Evolutionary conservation across 2,888 invertebrate genomes (phyloP).

Genomic region (Campoplex nolae): DNA sequence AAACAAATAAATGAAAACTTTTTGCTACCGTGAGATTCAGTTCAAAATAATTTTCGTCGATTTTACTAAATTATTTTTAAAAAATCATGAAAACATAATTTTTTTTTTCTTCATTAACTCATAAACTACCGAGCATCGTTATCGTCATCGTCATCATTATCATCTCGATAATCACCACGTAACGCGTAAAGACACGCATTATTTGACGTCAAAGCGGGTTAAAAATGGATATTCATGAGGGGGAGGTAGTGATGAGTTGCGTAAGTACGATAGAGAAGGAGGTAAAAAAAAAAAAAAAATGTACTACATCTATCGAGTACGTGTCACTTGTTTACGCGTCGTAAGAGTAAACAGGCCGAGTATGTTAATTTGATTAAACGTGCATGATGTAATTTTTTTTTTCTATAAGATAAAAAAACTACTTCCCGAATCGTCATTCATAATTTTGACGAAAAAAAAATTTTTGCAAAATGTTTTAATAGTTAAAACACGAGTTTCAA

Average conservation of each 20-base stretch:
- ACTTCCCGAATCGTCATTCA: neutral
- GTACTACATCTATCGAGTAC: constrained; percentile 40
- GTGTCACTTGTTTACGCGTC: constrained; percentile 45
- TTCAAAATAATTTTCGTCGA: neutral
- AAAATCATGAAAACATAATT: neutral
- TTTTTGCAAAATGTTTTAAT: no score
- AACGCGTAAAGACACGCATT: constrained; percentile 53
- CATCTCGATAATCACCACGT: constrained; percentile 14
- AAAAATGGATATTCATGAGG: constrained; percentile 66
- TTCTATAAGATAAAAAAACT: constrained; percentile 30
- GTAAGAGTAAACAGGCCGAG: constrained; percentile 48
- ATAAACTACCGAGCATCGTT: neutral
- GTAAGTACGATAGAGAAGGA: constrained; percentile 26
- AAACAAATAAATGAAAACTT: neutral
- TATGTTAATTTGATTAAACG: constrained; percentile 59
- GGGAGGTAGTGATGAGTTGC: constrained; percentile 40
- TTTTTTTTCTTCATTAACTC: neutral
- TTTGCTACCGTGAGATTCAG: neutral
- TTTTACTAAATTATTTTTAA: neutral
- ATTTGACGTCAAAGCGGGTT: constrained; percentile 70
- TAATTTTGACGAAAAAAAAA: no score
- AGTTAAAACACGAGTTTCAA: neutral
- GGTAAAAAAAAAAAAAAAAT: constrained; percentile 22
- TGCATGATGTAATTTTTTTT: constrained; percentile 47
- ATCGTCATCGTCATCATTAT: no score